These are phyloP conservation scores for Marmota monax DNA, from an alignment of 2,113 vertebrate genomes.

Conservation along the genomic window DNA sequence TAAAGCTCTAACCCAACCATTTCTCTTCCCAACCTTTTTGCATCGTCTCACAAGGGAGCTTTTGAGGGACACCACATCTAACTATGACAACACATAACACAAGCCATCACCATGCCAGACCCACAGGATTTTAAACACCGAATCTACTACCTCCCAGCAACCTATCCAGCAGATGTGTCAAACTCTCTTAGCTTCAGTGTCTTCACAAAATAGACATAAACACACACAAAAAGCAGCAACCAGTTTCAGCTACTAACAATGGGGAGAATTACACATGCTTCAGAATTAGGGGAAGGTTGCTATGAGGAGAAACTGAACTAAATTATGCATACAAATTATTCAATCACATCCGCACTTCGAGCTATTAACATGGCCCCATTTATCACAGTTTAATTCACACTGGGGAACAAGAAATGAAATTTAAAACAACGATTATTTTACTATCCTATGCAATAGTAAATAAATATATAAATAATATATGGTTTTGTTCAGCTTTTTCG, in stretches of 20 bases:
- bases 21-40: too few species aligned
- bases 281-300: background rate
- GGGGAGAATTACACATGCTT: background rate
- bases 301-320: background rate
- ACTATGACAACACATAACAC: background rate
- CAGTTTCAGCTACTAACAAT: background rate
- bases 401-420: background rate
- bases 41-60: too few species aligned
- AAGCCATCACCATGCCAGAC: background rate
- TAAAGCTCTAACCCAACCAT: too few species aligned
- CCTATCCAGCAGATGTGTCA: background rate
- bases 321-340: background rate
- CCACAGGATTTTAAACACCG: background rate
- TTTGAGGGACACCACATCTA: too few species aligned
- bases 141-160: background rate
- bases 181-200: background rate
- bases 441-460: background rate
- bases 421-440: constrained; percentile 4
- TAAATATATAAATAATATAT: background rate
- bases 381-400: background rate
- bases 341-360: background rate
- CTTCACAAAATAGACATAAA: background rate
- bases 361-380: background rate
- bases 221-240: background rate
- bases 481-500: too few species aligned